Evolutionary conservation across 2,113 vertebrate genomes (phyloP), one percentile per base, ranked within the genome.

Genomic region (Brachypteracias leptosomus): DNA sequence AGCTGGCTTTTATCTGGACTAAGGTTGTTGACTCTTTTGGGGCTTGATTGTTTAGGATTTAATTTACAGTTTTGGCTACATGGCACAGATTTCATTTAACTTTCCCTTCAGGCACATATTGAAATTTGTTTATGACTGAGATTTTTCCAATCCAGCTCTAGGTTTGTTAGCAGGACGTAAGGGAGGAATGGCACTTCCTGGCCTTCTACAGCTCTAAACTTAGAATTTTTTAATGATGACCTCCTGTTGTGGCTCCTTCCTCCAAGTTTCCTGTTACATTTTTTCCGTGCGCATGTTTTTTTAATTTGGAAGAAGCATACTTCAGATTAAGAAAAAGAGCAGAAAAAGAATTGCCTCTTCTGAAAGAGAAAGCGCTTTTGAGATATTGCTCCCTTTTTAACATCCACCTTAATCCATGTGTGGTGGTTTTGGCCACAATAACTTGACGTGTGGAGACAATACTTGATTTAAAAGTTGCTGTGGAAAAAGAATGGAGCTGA

Each of bases 281-380:
- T 95, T 96, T 96, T 89, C 63, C 79, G 78, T 36, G 35, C 25
- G 65, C 40, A 61, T 72, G 59, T 74, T 86, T 93, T 95, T 94
- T 81, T 73, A 66, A 66, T 90, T 95, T 95, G 80, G 76, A 92
- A 94, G 65, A 72, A 85, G 66, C 1, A 0, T 72, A 67, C 7
- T 90, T 75, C 71, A 68, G 33, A 49, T 42, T 67, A 74, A 65
- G 52, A 61, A 93, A 90, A 25, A 15, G 21, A 93, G 17, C 24
- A 75, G 61, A 67, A 85, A 72, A 94, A 86, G 26, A 86, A 92
- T 59, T 62, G 46, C 17, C 9, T 6, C 20, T 87, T 90, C 58
- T 8, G 13, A 92, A 95, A 85, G 8, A 85, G 12, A 75, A 83
- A 35, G 6, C 4, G 10, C 63, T 93, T 33, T 77, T 88, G n/a